Evolutionary conservation across 2,888 invertebrate species (phyloP), one percentile per base, ranked within the genome.

Genomic region (Agrotis puta): DNA sequence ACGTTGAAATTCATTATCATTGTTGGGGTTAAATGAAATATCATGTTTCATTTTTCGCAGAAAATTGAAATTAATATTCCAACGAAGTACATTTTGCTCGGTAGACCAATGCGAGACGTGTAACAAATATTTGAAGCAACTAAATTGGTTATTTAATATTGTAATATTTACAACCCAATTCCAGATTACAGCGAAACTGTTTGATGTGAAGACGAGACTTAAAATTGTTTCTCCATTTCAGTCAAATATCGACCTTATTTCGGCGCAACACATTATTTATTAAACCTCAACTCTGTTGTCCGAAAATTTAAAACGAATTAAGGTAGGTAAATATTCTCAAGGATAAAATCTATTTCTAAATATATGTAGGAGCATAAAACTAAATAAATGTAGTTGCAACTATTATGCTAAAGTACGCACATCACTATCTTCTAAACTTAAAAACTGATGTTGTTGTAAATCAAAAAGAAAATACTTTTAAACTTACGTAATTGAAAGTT

Each of bases 401-500:
- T 69, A 63, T 57, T 62, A 67, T 51, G 47, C n/a, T 33, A n/a
- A 45, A 48, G 20, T 51, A 64, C 50, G 50, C 27, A 64, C 45
- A 13, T 27, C 11, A 47, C 48, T 57, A 57, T 64, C 1, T 56
- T 58, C 33, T 24, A 39, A 64, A 71, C 14, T 57, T 65, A 24
- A 63, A 74, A 63, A 74, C 64, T 62, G 39, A 74, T 48, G 11
- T 53, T 45, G 50, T 57, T 54, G 45, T 80, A 77, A 61, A 77
- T 68, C 54, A 61, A 45, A 64, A 53, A 59, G 20, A 64, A 66
- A 67, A 74, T 43, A 48, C 13, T 14, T 72, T 76, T 71, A 20
- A 63, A 74, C 59, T 85, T 85, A 83, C 58, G 53, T 84, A 79
- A 85, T 70, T 63, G 43, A 66, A 74, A 75, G 64, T 59, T 48